phyloP scores from a whole-genome alignment of 2,113 vertebrate genomes.

The Polyodon spathula region DNA sequence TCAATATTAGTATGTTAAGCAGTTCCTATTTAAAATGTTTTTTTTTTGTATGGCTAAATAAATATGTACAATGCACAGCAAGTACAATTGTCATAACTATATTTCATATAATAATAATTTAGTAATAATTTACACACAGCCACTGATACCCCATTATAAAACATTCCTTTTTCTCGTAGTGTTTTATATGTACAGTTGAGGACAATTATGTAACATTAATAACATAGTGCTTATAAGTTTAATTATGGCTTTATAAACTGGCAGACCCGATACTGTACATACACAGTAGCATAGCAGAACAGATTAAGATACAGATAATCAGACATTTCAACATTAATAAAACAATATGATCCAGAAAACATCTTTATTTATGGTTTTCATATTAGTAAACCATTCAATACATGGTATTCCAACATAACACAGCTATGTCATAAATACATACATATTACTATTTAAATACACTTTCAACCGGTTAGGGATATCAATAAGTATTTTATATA shows the following conservation, averaged over 20 bases:
- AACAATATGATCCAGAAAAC: no score
- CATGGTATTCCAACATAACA: not conserved
- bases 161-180: slow-evolving; percentile 42
- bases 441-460: no score
- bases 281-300: not conserved
- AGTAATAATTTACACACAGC: slow-evolving; percentile 42
- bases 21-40: no score
- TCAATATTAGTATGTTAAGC: no score
- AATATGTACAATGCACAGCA: slow-evolving; percentile 5
- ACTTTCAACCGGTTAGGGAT: no score
- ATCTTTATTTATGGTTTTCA: no score
- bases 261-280: slow-evolving; percentile 19
- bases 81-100: slow-evolving; percentile 47
- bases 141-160: slow-evolving; percentile 34
- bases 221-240: slow-evolving; percentile 30
- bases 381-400: not conserved
- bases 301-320: not conserved
- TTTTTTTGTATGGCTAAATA: not conserved
- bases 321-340: no score
- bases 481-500: no score
- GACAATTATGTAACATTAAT: slow-evolving; percentile 44
- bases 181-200: slow-evolving; percentile 31
- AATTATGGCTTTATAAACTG: slow-evolving; percentile 49
- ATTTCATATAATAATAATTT: slow-evolving; percentile 53
- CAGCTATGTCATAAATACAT: no score